Evolutionary conservation across 2,113 vertebrate genomes (phyloP).

Genomic region (Paratilapia polleni): DNA sequence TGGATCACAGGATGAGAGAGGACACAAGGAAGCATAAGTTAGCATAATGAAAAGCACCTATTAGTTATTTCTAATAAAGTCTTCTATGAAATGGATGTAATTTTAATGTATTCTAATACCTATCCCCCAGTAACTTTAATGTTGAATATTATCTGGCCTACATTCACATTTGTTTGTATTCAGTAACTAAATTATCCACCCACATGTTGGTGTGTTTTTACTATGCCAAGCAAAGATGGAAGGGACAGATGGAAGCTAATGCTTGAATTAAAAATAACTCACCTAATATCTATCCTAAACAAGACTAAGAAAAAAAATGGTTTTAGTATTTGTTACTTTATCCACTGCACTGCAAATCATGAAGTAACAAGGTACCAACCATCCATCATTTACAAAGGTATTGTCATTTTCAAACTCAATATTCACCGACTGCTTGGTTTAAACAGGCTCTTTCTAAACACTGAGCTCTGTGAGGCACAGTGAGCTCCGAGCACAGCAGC

Average conservation of each 20-base stretch:
- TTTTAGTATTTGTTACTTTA: background rate
- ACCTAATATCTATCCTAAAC: background rate
- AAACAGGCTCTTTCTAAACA: background rate
- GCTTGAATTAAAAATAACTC: background rate
- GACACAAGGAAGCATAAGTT: background rate
- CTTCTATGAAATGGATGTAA: background rate
- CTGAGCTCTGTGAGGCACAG: conserved; percentile 24
- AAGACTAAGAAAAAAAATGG: background rate
- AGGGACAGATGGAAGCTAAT: too few relatives aligned
- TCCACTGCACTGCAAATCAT: background rate
- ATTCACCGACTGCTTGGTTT: conserved; percentile 6
- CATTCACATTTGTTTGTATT: background rate
- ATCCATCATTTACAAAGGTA: conserved; percentile 7
- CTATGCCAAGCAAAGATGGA: background rate
- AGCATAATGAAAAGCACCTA: background rate
- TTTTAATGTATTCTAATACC: background rate
- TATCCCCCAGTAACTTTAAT: background rate
- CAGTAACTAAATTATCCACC: background rate
- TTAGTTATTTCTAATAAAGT: background rate
- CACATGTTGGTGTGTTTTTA: background rate
- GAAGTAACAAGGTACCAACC: background rate
- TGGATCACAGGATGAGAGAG: too few relatives aligned
- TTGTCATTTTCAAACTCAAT: background rate
- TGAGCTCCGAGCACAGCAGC: conserved; percentile 34
- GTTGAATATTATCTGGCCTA: background rate